phyloP scores from a whole-genome alignment of 2,888 invertebrate species.

The Apoda limacodes region DNA sequence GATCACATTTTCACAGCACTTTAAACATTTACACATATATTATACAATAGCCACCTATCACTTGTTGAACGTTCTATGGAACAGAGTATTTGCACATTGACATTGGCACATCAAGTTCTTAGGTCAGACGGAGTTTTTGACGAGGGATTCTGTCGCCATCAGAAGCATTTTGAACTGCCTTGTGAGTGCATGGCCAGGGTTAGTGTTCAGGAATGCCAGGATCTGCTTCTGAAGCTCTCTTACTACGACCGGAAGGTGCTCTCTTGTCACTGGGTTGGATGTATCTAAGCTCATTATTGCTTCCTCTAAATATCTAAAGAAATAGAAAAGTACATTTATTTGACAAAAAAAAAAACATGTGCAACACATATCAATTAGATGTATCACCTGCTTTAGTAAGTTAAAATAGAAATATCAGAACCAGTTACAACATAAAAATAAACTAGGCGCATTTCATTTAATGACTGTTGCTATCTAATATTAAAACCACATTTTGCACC shows the following conservation, averaged over 20 bases:
- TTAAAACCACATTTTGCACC: too few species aligned
- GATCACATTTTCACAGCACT: too few species aligned
- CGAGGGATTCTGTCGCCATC: conserved; percentile 75
- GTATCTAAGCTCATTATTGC: conserved; percentile 86
- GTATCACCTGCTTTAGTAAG: too few species aligned
- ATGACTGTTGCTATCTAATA: too few species aligned
- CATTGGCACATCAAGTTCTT: background rate
- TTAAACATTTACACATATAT: too few species aligned
- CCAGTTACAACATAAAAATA: too few species aligned
- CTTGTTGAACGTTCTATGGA: background rate
- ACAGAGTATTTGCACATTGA: conserved; percentile 1
- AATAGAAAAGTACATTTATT: too few species aligned
- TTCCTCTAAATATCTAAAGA: conserved; percentile 85
- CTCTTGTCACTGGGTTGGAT: conserved; percentile 80
- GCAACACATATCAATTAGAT: too few species aligned
- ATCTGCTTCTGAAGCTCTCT: conserved; percentile 82
- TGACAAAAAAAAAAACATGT: too few species aligned
- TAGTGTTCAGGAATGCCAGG: conserved; percentile 72
- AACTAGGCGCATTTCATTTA: too few species aligned
- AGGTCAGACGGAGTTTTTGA: conserved; percentile 45
- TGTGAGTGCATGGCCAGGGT: conserved; percentile 75
- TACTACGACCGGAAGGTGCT: conserved; percentile 85
- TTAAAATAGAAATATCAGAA: too few species aligned
- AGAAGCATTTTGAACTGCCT: conserved; percentile 77
- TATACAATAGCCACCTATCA: too few species aligned